phyloP scores from a whole-genome alignment of 2,113 vertebrate species.

The Microtus pennsylvanicus region DNA sequence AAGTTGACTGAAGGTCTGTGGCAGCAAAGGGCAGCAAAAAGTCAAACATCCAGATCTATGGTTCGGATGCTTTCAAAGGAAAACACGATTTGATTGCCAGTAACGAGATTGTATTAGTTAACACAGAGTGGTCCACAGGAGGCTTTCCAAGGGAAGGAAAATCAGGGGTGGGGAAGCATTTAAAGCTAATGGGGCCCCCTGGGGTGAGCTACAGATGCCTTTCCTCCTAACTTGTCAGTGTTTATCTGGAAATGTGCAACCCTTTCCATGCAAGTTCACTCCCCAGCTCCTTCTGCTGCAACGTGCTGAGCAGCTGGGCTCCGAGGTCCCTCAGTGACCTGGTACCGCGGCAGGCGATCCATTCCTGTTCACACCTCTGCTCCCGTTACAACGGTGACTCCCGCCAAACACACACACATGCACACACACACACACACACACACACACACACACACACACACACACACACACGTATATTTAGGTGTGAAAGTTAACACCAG shows the following conservation, averaged over 20 bases:
- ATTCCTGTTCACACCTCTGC: conserved; percentile 55
- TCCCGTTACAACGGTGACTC: conserved; percentile 60
- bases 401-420: not conserved
- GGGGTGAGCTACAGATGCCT: not conserved
- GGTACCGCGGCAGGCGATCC: not conserved
- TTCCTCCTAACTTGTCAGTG: not conserved
- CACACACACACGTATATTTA: conserved; percentile 37
- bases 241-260: not conserved
- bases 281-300: not conserved
- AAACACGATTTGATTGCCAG: not conserved
- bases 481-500: conserved; percentile 77
- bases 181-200: not conserved
- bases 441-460: not conserved
- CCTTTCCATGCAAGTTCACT: not conserved
- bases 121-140: rapidly evolving
- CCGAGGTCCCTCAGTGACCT: not conserved
- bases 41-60: not conserved
- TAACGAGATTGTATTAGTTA: not conserved
- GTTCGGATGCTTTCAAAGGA: not conserved
- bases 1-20: not conserved
- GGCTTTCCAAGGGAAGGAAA: not conserved
- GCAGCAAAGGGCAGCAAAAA: not conserved
- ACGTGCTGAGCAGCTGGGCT: not conserved
- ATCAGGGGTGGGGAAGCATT: not conserved
- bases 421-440: not conserved